Percentiles rank a stretch among this genome's conserved stretches.
These are phyloP conservation scores for Eueides isabella DNA, from an alignment of 1,140 invertebrate species.

Conservation along the genomic window DNA sequence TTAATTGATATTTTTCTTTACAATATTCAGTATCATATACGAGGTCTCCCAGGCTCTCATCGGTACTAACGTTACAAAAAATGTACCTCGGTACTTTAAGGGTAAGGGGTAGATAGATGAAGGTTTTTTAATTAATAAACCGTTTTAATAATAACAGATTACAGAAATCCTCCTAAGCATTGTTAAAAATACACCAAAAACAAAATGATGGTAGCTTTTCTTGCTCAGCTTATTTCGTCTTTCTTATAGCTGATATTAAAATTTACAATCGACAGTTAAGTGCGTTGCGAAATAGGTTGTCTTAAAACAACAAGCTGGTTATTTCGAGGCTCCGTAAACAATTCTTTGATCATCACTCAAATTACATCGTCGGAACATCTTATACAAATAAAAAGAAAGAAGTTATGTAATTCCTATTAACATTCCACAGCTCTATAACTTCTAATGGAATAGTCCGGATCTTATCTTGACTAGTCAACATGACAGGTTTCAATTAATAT, in stretches of 20 bases:
- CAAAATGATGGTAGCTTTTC: no score
- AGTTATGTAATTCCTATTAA: background rate
- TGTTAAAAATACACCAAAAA: no score
- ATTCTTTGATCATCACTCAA: background rate
- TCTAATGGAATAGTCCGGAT: constrained; percentile 3
- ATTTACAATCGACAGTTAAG: background rate
- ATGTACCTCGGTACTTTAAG: no score
- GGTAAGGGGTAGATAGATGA: no score
- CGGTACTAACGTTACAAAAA: no score
- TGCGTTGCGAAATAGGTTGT: background rate
- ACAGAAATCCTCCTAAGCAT: no score
- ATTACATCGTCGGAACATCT: background rate
- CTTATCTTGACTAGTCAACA: constrained; percentile 11
- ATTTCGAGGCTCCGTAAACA: background rate
- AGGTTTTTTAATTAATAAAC: no score
- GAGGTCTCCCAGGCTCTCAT: no score
- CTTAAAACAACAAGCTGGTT: background rate
- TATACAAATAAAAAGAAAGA: background rate
- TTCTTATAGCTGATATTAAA: background rate
- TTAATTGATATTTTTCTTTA: no score
- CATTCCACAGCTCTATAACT: background rate
- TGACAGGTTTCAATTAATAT: background rate
- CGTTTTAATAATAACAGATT: no score
- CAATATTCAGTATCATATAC: no score
- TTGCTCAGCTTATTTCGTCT: background rate